Percentiles rank a stretch among this genome's conserved stretches.
phyloP scores from a whole-genome alignment of 1,140 invertebrate genomes.

The Bombus impatiens region DNA sequence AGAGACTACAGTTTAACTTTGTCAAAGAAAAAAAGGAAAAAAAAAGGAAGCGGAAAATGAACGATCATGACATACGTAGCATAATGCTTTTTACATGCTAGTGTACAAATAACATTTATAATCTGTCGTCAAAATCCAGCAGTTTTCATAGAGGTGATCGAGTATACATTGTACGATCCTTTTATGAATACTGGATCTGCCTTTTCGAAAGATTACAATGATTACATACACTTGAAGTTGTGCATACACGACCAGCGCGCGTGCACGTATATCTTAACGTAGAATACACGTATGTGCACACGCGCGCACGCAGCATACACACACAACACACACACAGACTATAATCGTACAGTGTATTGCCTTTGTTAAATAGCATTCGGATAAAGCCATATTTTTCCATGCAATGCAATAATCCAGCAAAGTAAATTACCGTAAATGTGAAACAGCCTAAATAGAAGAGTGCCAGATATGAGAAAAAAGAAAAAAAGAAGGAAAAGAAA shows the following conservation, averaged over 20 bases:
- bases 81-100: constrained; percentile 75
- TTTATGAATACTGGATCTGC: constrained; percentile 68
- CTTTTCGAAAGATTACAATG: constrained; percentile 70
- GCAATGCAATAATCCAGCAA: constrained; percentile 81
- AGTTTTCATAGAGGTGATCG: constrained; percentile 62
- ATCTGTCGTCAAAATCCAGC: constrained; percentile 60
- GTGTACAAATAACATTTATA: constrained; percentile 69
- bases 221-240: constrained; percentile 65
- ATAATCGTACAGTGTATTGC: constrained; percentile 74
- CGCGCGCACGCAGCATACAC: background rate
- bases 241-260: constrained; percentile 20
- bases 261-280: background rate
- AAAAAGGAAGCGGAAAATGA: constrained; percentile 23
- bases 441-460: constrained; percentile 73
- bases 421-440: constrained; percentile 70
- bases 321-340: constrained; percentile 7
- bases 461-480: constrained; percentile 68
- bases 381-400: constrained; percentile 83
- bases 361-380: constrained; percentile 82
- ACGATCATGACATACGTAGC: constrained; percentile 73
- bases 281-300: background rate
- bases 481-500: constrained; percentile 35
- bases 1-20: constrained; percentile 67
- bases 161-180: constrained; percentile 38
- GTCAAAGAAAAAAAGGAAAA: constrained; percentile 46